Percentiles rank a stretch among this genome's conserved stretches.
Conservation (phyloP, 2,888 invertebrate species). For the Odontocerum albicorne region DNA sequence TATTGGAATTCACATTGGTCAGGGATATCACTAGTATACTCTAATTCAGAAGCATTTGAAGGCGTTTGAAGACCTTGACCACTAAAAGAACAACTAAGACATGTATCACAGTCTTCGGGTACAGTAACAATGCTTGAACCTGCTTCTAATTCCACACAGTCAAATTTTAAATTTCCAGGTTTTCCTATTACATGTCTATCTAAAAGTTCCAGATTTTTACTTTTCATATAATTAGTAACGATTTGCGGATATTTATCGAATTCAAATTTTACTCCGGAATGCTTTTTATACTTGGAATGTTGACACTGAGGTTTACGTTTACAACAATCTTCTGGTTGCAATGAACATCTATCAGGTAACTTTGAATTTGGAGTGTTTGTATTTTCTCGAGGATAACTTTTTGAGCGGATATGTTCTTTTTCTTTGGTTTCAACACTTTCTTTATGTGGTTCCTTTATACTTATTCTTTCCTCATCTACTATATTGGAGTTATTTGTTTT, state of each 20-base stretch:
- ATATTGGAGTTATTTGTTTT: background rate
- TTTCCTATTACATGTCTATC: conserved; percentile 62
- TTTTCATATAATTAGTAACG: conserved; percentile 74
- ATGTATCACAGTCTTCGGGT: conserved; percentile 56
- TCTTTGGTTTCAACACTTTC: background rate
- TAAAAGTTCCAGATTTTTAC: conserved; percentile 68
- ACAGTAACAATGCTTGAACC: conserved; percentile 52
- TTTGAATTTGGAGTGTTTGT: conserved; percentile 2
- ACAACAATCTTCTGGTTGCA: conserved; percentile 21
- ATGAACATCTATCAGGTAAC: conserved; percentile 7
- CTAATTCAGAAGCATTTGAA: conserved; percentile 76
- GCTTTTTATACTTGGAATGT: conserved; percentile 63
- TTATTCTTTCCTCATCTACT: background rate
- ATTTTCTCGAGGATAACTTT: conserved; percentile 15
- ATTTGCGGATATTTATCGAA: conserved; percentile 74
- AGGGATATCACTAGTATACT: conserved; percentile 51
- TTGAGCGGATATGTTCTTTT: conserved; percentile 8
- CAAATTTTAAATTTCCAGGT: conserved; percentile 57
- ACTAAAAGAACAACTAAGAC: conserved; percentile 56
- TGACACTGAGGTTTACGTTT: conserved; percentile 42
- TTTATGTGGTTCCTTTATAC: background rate
- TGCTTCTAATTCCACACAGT: conserved; percentile 56
- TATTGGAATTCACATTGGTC: conserved; percentile 46
- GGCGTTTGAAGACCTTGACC: conserved; percentile 70
- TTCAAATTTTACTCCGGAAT: conserved; percentile 74